Evolutionary conservation across 2,888 invertebrate species (phyloP).

Genomic region (Anaspis maculata): DNA sequence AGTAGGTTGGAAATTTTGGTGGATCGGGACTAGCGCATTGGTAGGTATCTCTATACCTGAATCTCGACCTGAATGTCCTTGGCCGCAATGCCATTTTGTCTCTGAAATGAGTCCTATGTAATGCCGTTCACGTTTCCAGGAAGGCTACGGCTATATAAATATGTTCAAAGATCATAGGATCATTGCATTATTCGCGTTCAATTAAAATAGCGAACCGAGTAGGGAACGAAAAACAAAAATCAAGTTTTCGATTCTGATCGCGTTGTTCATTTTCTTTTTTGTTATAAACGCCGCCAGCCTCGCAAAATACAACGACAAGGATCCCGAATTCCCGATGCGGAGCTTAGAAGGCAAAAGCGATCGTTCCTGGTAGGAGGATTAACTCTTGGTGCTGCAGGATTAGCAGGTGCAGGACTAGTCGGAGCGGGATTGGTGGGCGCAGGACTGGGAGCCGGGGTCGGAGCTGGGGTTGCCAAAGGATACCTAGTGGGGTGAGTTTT

Average conservation of each 20-base stretch:
- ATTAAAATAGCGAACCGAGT: no score
- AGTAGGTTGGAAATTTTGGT: no score
- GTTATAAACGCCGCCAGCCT: constrained; percentile 5
- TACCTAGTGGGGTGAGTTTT: constrained; percentile 10
- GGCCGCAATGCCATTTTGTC: no score
- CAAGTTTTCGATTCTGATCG: constrained; percentile 6
- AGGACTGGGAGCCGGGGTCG: constrained; percentile 8
- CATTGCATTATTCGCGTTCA: no score
- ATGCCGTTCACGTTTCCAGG: no score
- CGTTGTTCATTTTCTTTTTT: constrained; percentile 8
- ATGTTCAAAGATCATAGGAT: no score
- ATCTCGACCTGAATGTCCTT: no score
- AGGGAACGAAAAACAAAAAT: no score
- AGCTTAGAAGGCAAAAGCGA: constrained; percentile 4
- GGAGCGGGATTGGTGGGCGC: constrained; percentile 8
- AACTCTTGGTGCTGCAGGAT: constrained; percentile 4
- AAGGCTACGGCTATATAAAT: no score
- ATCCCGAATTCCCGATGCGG: neutral
- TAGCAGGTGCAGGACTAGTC: constrained; percentile 8
- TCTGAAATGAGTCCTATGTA: no score
- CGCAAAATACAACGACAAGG: constrained; percentile 1
- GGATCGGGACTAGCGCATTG: no score
- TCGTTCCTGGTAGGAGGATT: constrained; percentile 6
- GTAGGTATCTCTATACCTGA: no score
- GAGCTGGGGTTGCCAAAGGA: constrained; percentile 9